Evolutionary conservation across 2,888 invertebrate species (phyloP).

Genomic region (Leucoma salicis): DNA sequence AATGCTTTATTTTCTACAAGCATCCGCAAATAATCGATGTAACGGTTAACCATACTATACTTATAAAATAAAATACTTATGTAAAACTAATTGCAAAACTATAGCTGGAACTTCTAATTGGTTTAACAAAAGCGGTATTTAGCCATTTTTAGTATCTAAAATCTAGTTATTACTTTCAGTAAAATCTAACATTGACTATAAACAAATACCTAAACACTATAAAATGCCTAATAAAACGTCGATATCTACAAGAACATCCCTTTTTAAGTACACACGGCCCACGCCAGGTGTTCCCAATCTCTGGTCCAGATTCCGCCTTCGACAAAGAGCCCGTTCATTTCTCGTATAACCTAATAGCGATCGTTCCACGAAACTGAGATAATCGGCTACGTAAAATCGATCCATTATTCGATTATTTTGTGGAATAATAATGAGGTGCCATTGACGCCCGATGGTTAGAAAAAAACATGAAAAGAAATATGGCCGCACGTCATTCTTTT

Average conservation of each 20-base stretch:
- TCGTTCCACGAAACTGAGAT: slow-evolving; percentile 62
- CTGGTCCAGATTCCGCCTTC: slow-evolving; percentile 41
- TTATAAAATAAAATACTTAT: too few species aligned
- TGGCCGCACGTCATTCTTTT: slow-evolving; percentile 44
- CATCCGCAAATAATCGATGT: too few species aligned
- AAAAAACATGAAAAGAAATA: slow-evolving; percentile 35
- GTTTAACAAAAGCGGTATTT: too few species aligned
- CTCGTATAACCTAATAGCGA: slow-evolving; percentile 51
- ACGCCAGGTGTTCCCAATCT: slow-evolving; percentile 60
- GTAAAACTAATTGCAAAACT: too few species aligned
- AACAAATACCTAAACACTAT: neutral
- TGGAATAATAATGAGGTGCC: slow-evolving; percentile 67
- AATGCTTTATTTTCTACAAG: too few species aligned
- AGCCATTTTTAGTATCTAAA: too few species aligned
- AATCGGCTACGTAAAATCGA: slow-evolving; percentile 55
- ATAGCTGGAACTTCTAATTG: too few species aligned
- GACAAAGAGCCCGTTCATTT: slow-evolving; percentile 51
- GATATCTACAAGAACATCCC: slow-evolving; percentile 29
- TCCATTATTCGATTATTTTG: slow-evolving; percentile 61
- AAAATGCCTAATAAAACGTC: slow-evolving; percentile 10
- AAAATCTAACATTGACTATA: neutral
- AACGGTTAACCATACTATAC: too few species aligned
- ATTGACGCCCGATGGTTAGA: slow-evolving; percentile 50
- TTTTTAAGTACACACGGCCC: slow-evolving; percentile 41
- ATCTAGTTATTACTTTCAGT: too few species aligned